These are phyloP conservation scores for Polyergus mexicanus DNA, from an alignment of 1,140 invertebrate species.

Conservation along the genomic window DNA sequence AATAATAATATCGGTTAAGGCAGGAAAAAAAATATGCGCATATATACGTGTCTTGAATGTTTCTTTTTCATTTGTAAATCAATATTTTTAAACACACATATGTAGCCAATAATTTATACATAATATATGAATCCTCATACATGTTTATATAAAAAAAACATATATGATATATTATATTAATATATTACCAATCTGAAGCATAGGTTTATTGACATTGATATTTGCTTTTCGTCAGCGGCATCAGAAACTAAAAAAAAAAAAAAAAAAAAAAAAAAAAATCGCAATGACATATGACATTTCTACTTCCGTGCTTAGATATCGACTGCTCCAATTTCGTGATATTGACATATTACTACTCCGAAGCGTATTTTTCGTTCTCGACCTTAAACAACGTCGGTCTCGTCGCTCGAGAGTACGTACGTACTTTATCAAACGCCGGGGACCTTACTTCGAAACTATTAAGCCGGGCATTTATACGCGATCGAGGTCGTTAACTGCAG, in stretches of 20 bases:
- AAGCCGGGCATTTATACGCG: constrained; percentile 82
- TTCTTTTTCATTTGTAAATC: not conserved
- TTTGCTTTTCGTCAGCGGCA: not conserved
- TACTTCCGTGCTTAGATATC: constrained; percentile 9
- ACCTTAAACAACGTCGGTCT: not conserved
- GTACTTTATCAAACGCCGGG: constrained; percentile 66
- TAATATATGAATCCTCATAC: not conserved
- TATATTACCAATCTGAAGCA: not conserved
- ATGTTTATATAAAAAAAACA: not conserved
- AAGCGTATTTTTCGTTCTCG: not conserved
- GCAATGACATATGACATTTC: constrained; percentile 28
- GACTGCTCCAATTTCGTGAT: constrained; percentile 31
- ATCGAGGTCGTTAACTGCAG: constrained; percentile 85
- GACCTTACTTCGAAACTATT: constrained; percentile 82
- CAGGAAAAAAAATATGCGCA: not conserved
- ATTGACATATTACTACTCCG: constrained; percentile 40
- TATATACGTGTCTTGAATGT: not conserved
- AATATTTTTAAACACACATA: not conserved
- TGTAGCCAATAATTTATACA: not conserved
- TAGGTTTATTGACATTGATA: not conserved
- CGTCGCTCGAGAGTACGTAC: constrained; percentile 59
- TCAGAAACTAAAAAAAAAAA: not conserved
- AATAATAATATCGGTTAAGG: not conserved
- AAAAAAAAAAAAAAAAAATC: no score
- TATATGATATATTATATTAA: not conserved